phyloP scores from a whole-genome alignment of 2,888 invertebrate genomes.

The Eristalis arbustorum region DNA sequence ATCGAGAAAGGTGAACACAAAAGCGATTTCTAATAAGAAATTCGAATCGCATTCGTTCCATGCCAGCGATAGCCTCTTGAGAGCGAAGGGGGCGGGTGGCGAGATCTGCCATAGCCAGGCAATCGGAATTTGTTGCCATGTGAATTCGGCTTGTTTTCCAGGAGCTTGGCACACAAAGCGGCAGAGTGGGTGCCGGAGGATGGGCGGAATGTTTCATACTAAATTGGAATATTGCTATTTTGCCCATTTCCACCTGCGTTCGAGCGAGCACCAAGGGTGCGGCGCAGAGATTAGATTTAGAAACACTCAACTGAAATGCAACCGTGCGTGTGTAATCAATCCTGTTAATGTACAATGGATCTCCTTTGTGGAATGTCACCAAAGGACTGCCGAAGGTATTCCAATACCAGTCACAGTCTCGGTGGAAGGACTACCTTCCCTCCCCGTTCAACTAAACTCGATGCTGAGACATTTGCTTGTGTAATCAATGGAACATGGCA shows the following conservation, averaged over 20 bases:
- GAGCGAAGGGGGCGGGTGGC: neutral
- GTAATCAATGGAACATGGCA: constrained; percentile 17
- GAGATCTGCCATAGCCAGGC: constrained; percentile 29
- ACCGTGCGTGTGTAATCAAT: constrained; percentile 64
- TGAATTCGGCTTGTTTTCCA: constrained; percentile 24
- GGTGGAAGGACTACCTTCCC: constrained; percentile 27
- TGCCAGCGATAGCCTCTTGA: constrained; percentile 55
- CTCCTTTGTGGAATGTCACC: constrained; percentile 54
- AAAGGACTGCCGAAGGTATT: constrained; percentile 46
- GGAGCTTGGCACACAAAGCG: neutral
- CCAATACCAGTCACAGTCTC: neutral
- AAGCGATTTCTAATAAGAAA: constrained; percentile 66
- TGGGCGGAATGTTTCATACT: neutral
- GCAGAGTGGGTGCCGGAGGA: neutral
- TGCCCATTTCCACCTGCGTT: constrained; percentile 61
- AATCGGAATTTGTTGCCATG: constrained; percentile 63
- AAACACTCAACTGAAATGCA: constrained; percentile 63
- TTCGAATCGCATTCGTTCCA: constrained; percentile 70
- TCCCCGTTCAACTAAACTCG: constrained; percentile 17
- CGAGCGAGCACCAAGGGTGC: constrained; percentile 15
- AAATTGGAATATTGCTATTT: constrained; percentile 67
- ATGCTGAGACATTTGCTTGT: constrained; percentile 23
- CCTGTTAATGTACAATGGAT: constrained; percentile 61
- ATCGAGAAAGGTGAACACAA: constrained; percentile 10
- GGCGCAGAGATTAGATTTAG: constrained; percentile 51